These are phyloP conservation scores for Plagodis pulveraria DNA, from an alignment of 2,888 invertebrate genomes.

Conservation along the genomic window DNA sequence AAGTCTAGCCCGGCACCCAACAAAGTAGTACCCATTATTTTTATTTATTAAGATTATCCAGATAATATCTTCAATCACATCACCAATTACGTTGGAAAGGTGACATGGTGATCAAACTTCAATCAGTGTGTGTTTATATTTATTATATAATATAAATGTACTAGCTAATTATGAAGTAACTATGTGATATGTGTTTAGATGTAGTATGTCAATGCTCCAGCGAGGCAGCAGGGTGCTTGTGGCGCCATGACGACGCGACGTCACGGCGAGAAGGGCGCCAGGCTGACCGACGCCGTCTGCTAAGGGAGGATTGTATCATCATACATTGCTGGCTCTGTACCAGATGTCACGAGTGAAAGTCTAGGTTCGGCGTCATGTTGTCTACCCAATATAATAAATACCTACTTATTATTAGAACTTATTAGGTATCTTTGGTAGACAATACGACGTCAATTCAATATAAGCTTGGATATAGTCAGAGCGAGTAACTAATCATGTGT, in stretches of 20 bases:
- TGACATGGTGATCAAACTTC: too few species aligned
- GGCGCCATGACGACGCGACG: conserved; percentile 42
- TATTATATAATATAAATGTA: too few species aligned
- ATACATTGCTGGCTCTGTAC: conserved; percentile 48
- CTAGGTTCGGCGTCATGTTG: conserved; percentile 4
- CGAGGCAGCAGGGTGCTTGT: conserved; percentile 5
- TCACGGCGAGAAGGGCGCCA: conserved; percentile 44
- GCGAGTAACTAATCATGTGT: too few species aligned
- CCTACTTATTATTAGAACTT: not conserved
- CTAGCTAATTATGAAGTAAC: too few species aligned
- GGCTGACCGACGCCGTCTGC: conserved; percentile 48
- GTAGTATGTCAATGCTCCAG: not conserved
- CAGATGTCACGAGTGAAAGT: not conserved
- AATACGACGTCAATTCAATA: not conserved
- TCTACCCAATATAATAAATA: conserved; percentile 1
- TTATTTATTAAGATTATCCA: too few species aligned
- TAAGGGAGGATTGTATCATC: conserved; percentile 2
- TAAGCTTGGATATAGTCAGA: too few species aligned
- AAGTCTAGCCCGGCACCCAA: too few species aligned
- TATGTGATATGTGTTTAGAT: not conserved
- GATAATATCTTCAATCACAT: too few species aligned
- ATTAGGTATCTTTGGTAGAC: not conserved
- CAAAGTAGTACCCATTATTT: too few species aligned
- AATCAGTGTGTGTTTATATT: too few species aligned
- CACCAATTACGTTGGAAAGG: too few species aligned